Base-by-base conservation (phyloP, 2,797 vertebrate genomes). In the Sciaenops ocellatus region DNA sequence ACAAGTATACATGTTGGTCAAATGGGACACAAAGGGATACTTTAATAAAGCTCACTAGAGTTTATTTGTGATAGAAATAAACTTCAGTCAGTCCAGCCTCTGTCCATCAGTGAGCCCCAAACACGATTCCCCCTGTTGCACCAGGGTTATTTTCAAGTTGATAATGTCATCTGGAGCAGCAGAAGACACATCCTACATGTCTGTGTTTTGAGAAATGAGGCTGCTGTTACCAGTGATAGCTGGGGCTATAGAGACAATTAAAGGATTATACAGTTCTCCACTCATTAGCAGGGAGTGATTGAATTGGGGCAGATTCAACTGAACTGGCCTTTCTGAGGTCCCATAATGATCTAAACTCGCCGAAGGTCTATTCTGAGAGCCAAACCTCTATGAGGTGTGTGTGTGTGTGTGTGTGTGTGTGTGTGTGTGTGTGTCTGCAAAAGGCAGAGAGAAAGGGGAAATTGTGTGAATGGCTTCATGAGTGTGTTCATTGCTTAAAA, bases 401-500 rank as follows among this genome's bases (percentile, higher is more conserved):
- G n/a, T 76, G 66, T 57, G 73, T 73, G 51, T 47, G 55, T 50
- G 44, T 64, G 66, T 61, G 54, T 61, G 54, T 42, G 69, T 28
- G 50, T 34, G 78, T 30, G 57, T 50, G 51, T 24, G 78, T 51
- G 60, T 10, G 51, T 44, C 51, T 38, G 42, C 3, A 16, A 20
- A 55, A 11, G 48, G 16, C n/a, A n/a, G 13, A 30, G 48, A n/a
- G 26, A 69, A 67, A n/a, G 62, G 30, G 26, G 38, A 46, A 60
- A 28, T 15, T 60, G 59, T 73, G 70, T 54, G 30, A 73, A 78
- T 55, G 56, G 65, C 59, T 84, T 82, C 60, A 83, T 59, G 66
- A 26, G 69, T 64, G 67, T 50, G 42, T 80, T 74, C 68, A 70
- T 66, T 79, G 85, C 63, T 84, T 80, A 76, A 84, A 73, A 89